Conservation (phyloP, 1,140 invertebrate species). For the Ostrea denselamellosa region DNA sequence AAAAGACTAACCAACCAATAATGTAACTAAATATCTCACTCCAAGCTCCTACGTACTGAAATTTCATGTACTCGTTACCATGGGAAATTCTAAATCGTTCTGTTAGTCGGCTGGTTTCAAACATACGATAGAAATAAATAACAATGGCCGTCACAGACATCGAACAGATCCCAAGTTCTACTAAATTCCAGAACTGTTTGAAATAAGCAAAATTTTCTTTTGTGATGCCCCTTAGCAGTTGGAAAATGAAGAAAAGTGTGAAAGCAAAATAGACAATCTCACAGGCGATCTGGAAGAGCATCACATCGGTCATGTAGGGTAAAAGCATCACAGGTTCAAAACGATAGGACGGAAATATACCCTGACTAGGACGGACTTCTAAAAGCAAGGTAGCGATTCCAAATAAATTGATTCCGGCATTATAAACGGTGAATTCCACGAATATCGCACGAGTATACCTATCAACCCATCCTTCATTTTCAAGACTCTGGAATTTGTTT, state of each 20-base stretch:
- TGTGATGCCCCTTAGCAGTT: conserved; percentile 73
- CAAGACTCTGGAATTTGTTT: conserved; percentile 74
- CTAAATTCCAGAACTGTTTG: conserved; percentile 79
- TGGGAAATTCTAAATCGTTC: conserved; percentile 78
- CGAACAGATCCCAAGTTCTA: conserved; percentile 78
- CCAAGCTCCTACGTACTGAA: conserved; percentile 80
- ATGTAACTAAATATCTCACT: conserved; percentile 80
- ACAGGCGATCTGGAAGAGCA: conserved; percentile 73
- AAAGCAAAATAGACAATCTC: conserved; percentile 76
- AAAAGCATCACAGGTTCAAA: conserved; percentile 80
- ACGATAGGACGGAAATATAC: conserved; percentile 79
- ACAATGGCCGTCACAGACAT: conserved; percentile 77
- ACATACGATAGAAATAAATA: conserved; percentile 78
- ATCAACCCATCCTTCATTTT: conserved; percentile 81
- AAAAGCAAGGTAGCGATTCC: conserved; percentile 79
- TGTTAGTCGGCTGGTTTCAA: conserved; percentile 74
- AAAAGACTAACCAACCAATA: conserved; percentile 80
- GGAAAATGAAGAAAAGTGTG: conserved; percentile 80
- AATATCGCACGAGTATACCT: conserved; percentile 81
- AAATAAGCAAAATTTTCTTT: conserved; percentile 75
- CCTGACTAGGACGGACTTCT: conserved; percentile 81
- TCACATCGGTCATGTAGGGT: conserved; percentile 69
- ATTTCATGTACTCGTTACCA: conserved; percentile 81
- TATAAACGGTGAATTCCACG: conserved; percentile 83
- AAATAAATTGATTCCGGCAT: conserved; percentile 81